A percentile compares a stretch with the other conserved stretches of the same genome.
Conservation (phyloP, 23 tunicate species). For the Halocynthia aurantium region DNA sequence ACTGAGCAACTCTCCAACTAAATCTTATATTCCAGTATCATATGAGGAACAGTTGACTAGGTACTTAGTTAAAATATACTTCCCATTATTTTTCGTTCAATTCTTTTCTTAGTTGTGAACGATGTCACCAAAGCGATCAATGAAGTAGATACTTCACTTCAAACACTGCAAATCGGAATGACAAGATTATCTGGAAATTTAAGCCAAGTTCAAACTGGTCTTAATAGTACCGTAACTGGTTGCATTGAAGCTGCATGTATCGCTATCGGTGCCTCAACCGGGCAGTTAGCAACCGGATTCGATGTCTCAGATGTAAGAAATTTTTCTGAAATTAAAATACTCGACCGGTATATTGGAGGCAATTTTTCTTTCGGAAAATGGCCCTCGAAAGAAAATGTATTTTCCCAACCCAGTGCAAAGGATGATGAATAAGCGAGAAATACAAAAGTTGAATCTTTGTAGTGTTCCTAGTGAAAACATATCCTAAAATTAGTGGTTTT, state of each 20-base stretch:
- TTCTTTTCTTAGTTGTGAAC: conserved; percentile 20
- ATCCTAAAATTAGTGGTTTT: too few species aligned
- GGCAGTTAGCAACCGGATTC: conserved; percentile 25
- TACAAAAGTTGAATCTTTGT: too few species aligned
- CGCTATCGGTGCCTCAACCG: neutral
- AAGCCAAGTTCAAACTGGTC: neutral
- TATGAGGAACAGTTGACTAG: neutral
- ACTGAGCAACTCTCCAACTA: neutral
- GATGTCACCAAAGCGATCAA: conserved; percentile 13
- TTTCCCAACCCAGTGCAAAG: neutral
- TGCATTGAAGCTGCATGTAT: neutral
- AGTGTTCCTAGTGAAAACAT: too few species aligned
- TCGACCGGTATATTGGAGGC: too few species aligned
- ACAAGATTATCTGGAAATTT: conserved; percentile 12
- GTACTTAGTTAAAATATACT: neutral
- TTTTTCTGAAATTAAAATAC: neutral
- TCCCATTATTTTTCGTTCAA: neutral
- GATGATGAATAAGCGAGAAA: neutral
- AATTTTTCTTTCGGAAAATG: too few species aligned
- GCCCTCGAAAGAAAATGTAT: too few species aligned
- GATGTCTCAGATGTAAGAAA: conserved; percentile 47
- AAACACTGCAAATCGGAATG: conserved; percentile 19
- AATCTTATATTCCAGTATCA: neutral
- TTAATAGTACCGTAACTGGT: neutral
- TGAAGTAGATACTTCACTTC: conserved; percentile 11